Conservation (phyloP, 2,797 vertebrate species). For the Anisognathus igniventris region DNA sequence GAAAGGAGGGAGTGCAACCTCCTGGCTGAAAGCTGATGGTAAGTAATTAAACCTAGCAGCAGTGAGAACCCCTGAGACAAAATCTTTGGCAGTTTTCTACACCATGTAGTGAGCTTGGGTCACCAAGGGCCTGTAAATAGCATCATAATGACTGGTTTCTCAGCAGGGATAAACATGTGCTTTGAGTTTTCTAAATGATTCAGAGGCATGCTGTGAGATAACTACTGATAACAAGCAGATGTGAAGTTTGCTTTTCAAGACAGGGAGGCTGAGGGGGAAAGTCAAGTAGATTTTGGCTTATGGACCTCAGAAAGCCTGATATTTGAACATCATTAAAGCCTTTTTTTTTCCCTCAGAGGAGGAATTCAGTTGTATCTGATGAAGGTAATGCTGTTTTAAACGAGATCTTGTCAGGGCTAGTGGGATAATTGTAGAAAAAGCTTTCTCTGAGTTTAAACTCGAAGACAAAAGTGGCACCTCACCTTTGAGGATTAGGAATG, state of each 20-base stretch:
- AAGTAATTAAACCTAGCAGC: conserved; percentile 53
- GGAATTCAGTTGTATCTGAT: neutral
- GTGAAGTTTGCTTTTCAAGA: conserved; percentile 70
- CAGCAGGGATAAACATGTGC: conserved; percentile 76
- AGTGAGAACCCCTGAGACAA: conserved; percentile 25
- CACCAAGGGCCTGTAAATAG: conserved; percentile 72
- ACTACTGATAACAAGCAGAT: conserved; percentile 79
- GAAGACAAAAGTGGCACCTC: neutral
- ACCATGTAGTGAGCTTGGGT: conserved; percentile 49
- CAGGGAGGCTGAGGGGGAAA: conserved; percentile 7
- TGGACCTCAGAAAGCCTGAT: neutral
- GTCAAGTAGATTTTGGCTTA: conserved; percentile 46
- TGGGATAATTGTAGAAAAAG: neutral
- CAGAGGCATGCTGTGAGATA: conserved; percentile 71
- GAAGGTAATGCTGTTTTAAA: neutral
- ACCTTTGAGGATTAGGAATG: conserved; percentile 5
- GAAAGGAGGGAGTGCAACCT: conserved; percentile 21
- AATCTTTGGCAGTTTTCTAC: conserved; percentile 55
- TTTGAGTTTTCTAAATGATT: conserved; percentile 81
- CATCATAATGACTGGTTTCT: conserved; percentile 71
- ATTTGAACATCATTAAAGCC: neutral
- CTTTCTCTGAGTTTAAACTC: neutral
- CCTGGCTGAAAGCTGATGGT: conserved; percentile 31
- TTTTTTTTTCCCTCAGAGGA: neutral
- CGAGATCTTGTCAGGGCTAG: neutral